Evolutionary conservation across 2,797 vertebrate species (phyloP), one percentile per base, ranked within the genome.

Genomic region (Parotocinclus haroldoi): DNA sequence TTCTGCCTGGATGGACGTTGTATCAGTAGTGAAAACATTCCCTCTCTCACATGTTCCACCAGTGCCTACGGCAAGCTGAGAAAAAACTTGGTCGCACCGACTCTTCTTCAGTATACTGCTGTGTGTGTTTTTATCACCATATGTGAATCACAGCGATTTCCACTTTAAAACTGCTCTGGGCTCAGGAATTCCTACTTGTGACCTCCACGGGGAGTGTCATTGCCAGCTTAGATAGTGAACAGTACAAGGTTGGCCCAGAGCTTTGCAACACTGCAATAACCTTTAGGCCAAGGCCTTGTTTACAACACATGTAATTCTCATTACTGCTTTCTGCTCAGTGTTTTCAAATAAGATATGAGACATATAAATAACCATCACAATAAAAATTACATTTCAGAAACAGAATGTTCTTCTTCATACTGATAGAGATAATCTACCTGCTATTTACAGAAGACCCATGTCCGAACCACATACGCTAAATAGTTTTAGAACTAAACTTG

Each of bases 161-260:
- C 72, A 68, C 7, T 54, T 60, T 69, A 76, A 27, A 76, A 49
- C 10, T 55, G 52, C 18, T 73, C 57, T 68, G 49, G 13, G 67
- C 61, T 67, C 73, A 83, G 63, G 78, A 85, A 85, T 83, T 76
- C 27, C 27, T 76, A 79, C 80, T 80, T 68, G 53, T 83, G 79
- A 78, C 57, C 57, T 73, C 76, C 74, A 66, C 14, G 40, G 10
- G 64, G 76, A 81, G 78, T 53, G 60, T 75, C 56, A 80, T 77
- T 75, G 0, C 79, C 55, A 13, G 44, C 13, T 55, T 64, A 61
- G 83, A 85, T 86, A 79, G 79, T 60, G 36, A 69, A 53, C 53
- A 53, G 64, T 65, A 68, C 68, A 69, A 61, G 73, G 61, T 18
- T 63, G 13, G 65, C 18, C 58, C 64, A 38, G 63, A 71, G 64